A percentile compares a stretch with the other conserved stretches of the same genome.
Evolutionary conservation across 2,888 invertebrate genomes (phyloP).

Genomic region (Chrysotoxum bicinctum): DNA sequence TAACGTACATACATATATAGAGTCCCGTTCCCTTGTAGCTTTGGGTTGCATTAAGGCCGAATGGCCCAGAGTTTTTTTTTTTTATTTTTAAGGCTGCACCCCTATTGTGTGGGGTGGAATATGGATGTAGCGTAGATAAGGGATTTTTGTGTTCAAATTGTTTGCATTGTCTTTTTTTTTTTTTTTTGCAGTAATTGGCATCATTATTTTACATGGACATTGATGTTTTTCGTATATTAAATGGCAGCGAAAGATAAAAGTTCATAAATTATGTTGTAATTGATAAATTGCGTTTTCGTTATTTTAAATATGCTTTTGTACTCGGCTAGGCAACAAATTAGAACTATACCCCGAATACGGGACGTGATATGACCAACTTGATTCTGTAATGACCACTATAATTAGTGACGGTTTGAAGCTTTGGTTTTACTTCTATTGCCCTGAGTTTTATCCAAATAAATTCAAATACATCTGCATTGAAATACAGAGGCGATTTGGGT

Average conservation of each 20-base stretch:
- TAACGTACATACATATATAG: neutral
- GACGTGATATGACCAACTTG: neutral
- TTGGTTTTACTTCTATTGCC: neutral
- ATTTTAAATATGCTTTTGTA: constrained; percentile 7
- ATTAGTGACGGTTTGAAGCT: neutral
- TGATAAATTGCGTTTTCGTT: constrained; percentile 24
- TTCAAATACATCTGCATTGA: too few relatives aligned
- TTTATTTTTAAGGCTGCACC: neutral
- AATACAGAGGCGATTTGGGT: too few relatives aligned
- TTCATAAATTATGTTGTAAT: constrained; percentile 5
- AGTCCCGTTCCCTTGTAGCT: neutral
- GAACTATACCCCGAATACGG: neutral
- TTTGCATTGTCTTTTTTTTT: constrained; percentile 22
- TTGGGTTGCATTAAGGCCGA: constrained; percentile 20
- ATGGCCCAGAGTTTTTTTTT: neutral
- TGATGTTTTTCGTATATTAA: constrained; percentile 18
- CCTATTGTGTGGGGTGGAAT: constrained; percentile 11
- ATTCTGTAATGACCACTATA: neutral
- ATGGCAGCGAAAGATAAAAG: constrained; percentile 6
- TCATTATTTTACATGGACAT: constrained; percentile 28
- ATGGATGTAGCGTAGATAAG: constrained; percentile 23
- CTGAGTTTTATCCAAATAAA: neutral
- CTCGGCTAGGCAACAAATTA: neutral
- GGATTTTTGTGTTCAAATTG: constrained; percentile 30
- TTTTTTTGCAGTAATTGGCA: constrained; percentile 20